Conservation (phyloP, 2,113 vertebrate species). For the Thermophis baileyi region DNA sequence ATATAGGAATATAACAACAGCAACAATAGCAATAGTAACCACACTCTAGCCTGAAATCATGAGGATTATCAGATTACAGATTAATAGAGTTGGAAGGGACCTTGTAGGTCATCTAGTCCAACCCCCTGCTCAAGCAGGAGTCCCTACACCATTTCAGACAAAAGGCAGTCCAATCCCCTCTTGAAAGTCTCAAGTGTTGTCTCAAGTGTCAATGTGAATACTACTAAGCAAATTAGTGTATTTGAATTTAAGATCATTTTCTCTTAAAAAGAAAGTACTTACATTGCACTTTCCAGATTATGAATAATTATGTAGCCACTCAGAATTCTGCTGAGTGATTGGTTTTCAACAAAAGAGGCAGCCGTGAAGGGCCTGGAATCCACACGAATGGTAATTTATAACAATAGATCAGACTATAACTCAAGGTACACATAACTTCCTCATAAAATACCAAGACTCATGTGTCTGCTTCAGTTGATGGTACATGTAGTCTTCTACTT, state of each 20-base stretch:
- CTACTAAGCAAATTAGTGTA: not conserved
- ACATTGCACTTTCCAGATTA: not conserved
- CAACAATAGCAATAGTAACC: not conserved
- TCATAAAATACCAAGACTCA: not conserved
- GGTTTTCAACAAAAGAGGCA: not conserved
- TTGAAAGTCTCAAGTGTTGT: too few relatives aligned
- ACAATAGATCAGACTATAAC: not conserved
- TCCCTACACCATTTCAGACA: too few relatives aligned
- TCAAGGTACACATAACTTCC: not conserved
- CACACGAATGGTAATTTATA: not conserved
- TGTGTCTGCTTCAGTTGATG: not conserved
- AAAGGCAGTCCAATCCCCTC: too few relatives aligned
- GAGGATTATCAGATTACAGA: too few relatives aligned
- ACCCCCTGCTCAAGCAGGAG: too few relatives aligned
- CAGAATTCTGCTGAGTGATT: not conserved
- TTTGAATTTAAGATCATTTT: not conserved
- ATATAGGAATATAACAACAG: not conserved
- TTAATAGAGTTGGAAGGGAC: too few relatives aligned
- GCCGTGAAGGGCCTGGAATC: not conserved
- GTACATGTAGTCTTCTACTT: not conserved
- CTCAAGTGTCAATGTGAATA: not conserved
- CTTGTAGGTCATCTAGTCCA: too few relatives aligned
- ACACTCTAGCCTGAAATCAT: not conserved
- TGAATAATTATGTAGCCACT: not conserved
- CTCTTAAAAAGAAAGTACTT: not conserved